Conservation (phyloP, 1,140 invertebrate species). For the Asbolus verrucosus region DNA sequence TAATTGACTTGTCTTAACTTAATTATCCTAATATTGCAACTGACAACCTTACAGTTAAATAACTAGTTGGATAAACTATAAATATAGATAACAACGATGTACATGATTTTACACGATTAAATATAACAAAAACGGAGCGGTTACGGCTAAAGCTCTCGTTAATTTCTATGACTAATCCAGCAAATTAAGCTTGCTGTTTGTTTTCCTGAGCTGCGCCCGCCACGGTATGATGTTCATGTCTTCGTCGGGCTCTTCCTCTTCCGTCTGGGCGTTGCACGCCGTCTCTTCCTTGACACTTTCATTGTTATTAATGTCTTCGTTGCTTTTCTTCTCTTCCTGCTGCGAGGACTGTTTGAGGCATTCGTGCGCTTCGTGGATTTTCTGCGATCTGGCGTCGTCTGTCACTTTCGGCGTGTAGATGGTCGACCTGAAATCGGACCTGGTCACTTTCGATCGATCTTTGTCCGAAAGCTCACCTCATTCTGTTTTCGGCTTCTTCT, state of each 20-base stretch:
- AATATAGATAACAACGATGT: conserved; percentile 30
- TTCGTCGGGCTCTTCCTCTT: conserved; percentile 66
- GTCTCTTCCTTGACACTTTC: conserved; percentile 64
- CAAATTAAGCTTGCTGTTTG: conserved; percentile 84
- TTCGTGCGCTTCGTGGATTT: conserved; percentile 55
- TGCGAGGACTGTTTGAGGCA: conserved; percentile 62
- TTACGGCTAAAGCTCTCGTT: background rate
- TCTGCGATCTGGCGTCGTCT: conserved; percentile 67
- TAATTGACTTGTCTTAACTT: conserved; percentile 36
- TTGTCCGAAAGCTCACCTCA: conserved; percentile 69
- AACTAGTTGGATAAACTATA: background rate
- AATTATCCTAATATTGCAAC: conserved; percentile 24
- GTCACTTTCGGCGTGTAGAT: conserved; percentile 76
- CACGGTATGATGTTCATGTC: conserved; percentile 85
- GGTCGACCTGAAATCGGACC: conserved; percentile 66
- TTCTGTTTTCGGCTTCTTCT: conserved; percentile 79
- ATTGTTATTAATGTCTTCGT: conserved; percentile 56
- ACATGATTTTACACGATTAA: conserved; percentile 23
- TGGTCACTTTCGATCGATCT: background rate
- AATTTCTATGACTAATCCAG: conserved; percentile 69
- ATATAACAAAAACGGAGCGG: conserved; percentile 16
- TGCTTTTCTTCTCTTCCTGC: conserved; percentile 49
- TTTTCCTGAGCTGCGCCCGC: conserved; percentile 88
- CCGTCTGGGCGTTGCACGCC: conserved; percentile 46
- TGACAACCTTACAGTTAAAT: conserved; percentile 11